A percentile compares a stretch with the other conserved stretches of the same genome.
Conservation (phyloP, 2,888 invertebrate genomes). For the Hypomecis punctinalis region DNA sequence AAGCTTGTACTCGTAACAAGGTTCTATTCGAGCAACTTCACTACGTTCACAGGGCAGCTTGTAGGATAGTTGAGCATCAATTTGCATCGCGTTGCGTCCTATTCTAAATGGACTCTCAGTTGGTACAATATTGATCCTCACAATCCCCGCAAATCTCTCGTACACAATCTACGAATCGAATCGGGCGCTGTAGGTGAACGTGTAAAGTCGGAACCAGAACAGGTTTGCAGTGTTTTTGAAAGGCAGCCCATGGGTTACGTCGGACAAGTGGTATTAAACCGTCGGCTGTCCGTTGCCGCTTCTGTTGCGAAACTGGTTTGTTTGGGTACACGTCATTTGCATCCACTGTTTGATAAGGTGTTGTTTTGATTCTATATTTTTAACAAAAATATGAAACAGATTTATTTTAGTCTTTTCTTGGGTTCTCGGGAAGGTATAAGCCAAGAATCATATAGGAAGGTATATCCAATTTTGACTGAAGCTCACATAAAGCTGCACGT, state of each 20-base stretch:
- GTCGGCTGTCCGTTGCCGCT: conserved; percentile 28
- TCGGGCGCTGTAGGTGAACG: neutral
- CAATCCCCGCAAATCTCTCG: neutral
- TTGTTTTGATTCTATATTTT: neutral
- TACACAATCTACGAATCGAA: neutral
- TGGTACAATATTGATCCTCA: neutral
- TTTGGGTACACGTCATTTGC: conserved; percentile 29
- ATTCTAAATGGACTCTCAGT: too few species aligned
- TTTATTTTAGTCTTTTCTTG: too few species aligned
- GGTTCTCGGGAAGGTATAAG: too few species aligned
- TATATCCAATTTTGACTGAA: too few species aligned
- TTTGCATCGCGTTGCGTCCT: too few species aligned
- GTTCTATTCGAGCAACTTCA: too few species aligned
- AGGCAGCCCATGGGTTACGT: conserved; percentile 61
- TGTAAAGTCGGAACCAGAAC: conserved; percentile 61
- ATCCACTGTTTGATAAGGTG: conserved; percentile 7
- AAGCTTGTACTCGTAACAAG: too few species aligned
- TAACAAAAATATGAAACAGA: too few species aligned
- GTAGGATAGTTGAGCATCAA: too few species aligned
- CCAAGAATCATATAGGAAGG: too few species aligned
- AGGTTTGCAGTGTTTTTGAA: conserved; percentile 69
- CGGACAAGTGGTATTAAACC: conserved; percentile 36
- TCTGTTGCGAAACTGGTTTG: conserved; percentile 49
- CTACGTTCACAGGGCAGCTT: too few species aligned
- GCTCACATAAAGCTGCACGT: too few species aligned